phyloP scores from a whole-genome alignment of 2,113 vertebrate species.

The Lamprologus tigripictilis region DNA sequence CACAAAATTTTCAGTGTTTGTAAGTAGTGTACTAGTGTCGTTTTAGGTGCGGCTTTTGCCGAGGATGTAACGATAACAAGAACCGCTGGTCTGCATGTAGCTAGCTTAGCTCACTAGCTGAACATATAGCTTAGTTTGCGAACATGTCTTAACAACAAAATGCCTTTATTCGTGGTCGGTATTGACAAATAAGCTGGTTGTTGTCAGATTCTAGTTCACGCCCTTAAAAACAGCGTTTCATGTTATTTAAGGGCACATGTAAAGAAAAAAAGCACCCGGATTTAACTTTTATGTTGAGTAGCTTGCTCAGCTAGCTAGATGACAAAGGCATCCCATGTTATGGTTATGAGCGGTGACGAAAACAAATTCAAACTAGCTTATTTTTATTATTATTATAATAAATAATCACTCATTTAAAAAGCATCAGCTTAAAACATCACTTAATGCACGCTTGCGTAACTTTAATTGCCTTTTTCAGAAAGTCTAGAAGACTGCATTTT shows the following conservation, averaged over 20 bases:
- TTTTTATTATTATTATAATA: not conserved
- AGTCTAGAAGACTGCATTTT: not conserved
- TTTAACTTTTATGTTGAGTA: not conserved
- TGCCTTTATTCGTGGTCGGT: not conserved
- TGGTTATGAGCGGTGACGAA: not conserved
- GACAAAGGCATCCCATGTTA: slow-evolving; percentile 14
- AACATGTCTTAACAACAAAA: not conserved
- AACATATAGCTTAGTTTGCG: not conserved
- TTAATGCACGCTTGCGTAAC: not conserved
- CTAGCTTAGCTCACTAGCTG: slow-evolving; percentile 10
- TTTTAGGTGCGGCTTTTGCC: not conserved
- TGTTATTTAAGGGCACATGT: not conserved
- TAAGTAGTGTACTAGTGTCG: rapidly evolving
- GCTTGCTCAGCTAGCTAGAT: not conserved
- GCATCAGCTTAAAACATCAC: not conserved
- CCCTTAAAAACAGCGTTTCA: rapidly evolving
- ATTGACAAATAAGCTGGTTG: not conserved
- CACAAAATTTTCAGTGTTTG: not conserved
- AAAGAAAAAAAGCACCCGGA: not conserved
- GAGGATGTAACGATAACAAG: not conserved
- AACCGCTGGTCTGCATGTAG: not conserved
- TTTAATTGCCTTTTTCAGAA: not conserved
- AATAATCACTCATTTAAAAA: not conserved
- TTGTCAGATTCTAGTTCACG: rapidly evolving
- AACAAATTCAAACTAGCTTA: not conserved